Percentiles rank a stretch among this genome's conserved stretches.
phyloP scores from a whole-genome alignment of 2,888 invertebrate species.

The Laspeyria flexula region DNA sequence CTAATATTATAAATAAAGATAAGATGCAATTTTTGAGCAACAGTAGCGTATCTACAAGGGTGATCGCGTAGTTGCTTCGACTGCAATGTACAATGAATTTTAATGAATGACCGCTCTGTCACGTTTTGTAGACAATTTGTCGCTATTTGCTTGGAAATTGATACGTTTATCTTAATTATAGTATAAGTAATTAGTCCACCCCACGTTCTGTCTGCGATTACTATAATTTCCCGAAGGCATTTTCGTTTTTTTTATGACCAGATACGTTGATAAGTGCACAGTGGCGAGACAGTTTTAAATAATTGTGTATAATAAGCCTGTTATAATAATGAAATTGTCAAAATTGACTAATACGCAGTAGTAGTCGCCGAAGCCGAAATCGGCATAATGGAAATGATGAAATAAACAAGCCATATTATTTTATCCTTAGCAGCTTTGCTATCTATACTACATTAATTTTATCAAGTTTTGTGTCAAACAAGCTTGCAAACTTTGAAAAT shows the following conservation, averaged over 20 bases:
- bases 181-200: slow-evolving; percentile 18
- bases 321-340: no score
- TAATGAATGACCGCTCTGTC: slow-evolving; percentile 18
- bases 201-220: slow-evolving; percentile 6
- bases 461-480: no score
- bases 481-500: no score
- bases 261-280: not conserved
- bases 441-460: no score
- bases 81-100: slow-evolving; percentile 13
- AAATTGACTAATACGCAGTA: no score
- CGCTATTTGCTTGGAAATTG: slow-evolving; percentile 18
- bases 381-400: no score
- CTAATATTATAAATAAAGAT: slow-evolving; percentile 5
- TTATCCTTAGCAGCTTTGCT: no score
- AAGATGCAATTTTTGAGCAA: slow-evolving; percentile 8
- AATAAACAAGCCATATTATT: no score
- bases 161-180: slow-evolving; percentile 19
- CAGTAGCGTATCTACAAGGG: slow-evolving; percentile 10
- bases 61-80: slow-evolving; percentile 15
- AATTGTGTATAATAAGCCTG: no score
- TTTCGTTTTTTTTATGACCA: slow-evolving; percentile 5
- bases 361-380: no score
- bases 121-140: slow-evolving; percentile 26
- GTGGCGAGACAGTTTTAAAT: no score
- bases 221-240: slow-evolving; percentile 20